Evolutionary conservation across 2,113 vertebrate genomes (phyloP).

Genomic region (Chascanopsetta lugubris): DNA sequence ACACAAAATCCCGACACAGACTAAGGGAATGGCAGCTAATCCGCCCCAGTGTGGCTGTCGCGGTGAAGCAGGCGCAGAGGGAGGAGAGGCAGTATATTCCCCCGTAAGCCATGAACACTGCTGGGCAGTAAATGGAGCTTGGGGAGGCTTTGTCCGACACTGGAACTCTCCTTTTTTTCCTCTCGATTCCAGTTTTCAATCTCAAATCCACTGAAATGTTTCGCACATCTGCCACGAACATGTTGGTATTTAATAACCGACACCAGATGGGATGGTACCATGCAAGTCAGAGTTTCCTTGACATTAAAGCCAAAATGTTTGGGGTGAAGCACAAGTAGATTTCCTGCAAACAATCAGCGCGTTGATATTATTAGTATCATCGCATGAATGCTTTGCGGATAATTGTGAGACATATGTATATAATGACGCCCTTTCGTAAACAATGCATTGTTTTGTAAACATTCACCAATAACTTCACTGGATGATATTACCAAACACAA

Average conservation of each 20-base stretch:
- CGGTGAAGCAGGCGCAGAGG: slow-evolving; percentile 46
- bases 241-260: slow-evolving; percentile 54
- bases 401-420: slow-evolving; percentile 1
- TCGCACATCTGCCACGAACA: slow-evolving; percentile 64
- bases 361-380: too few species aligned
- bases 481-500: slow-evolving; percentile 11
- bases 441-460: background rate
- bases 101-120: slow-evolving; percentile 51
- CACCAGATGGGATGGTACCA: slow-evolving; percentile 64
- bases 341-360: slow-evolving; percentile 46
- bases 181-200: slow-evolving; percentile 49
- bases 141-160: slow-evolving; percentile 45
- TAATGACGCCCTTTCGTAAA: background rate
- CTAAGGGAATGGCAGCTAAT: slow-evolving; percentile 70
- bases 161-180: slow-evolving; percentile 26
- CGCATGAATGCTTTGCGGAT: slow-evolving; percentile 3
- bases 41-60: slow-evolving; percentile 58
- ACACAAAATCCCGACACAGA: slow-evolving; percentile 66
- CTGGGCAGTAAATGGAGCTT: slow-evolving; percentile 50
- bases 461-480: slow-evolving; percentile 18
- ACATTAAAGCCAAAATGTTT: slow-evolving; percentile 62
- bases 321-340: slow-evolving; percentile 38
- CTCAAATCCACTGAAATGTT: slow-evolving; percentile 57
- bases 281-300: slow-evolving; percentile 54
- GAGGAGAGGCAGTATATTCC: slow-evolving; percentile 53